phyloP scores from a whole-genome alignment of 2,113 vertebrate genomes.

The Chaetodon trifascialis region DNA sequence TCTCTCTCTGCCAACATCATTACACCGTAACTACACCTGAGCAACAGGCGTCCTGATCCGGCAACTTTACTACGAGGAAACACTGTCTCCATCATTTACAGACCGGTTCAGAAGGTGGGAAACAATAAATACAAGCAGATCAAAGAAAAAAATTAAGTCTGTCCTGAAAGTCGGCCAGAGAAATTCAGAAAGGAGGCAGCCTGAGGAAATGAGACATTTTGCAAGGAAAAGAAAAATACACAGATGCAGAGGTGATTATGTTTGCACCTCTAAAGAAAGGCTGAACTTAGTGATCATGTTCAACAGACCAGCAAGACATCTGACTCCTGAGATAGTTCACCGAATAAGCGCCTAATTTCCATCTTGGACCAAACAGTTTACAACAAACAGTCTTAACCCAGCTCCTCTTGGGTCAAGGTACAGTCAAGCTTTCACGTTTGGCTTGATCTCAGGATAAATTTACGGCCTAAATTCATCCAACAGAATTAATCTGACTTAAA shows the following conservation, averaged over 20 bases:
- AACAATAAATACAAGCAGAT: slow-evolving; percentile 7
- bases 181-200: background rate
- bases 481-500: background rate
- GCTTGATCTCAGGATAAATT: background rate
- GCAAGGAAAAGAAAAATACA: background rate
- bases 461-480: background rate
- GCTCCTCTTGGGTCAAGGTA: slow-evolving; percentile 3
- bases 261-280: background rate
- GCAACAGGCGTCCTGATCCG: slow-evolving; percentile 22
- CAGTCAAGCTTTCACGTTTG: background rate
- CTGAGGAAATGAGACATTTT: background rate
- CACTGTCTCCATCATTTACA: background rate
- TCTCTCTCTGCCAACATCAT: slow-evolving; percentile 12
- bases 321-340: slow-evolving; percentile 18
- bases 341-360: background rate
- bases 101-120: background rate
- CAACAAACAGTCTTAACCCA: background rate
- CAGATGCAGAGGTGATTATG: background rate
- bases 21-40: slow-evolving; percentile 23
- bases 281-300: background rate
- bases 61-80: background rate
- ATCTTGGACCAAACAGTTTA: slow-evolving; percentile 3
- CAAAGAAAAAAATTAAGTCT: background rate
- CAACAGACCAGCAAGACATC: background rate
- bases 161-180: slow-evolving; percentile 1